Evolutionary conservation across 92 coral and sea anemone genomes (phyloP).

Genomic region (Paragorgia papillata): DNA sequence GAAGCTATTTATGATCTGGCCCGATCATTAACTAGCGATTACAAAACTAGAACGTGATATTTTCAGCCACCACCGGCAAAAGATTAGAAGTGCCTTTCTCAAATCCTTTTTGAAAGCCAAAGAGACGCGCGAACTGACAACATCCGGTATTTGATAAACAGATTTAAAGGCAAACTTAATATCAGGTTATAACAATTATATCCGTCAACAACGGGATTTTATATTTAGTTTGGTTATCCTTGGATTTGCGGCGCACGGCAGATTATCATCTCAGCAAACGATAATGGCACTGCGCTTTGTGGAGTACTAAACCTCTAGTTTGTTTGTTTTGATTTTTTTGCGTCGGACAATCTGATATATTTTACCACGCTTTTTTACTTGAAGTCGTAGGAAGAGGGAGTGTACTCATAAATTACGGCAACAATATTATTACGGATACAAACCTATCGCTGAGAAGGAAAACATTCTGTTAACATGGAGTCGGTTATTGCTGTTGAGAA

Average conservation of each 20-base stretch:
- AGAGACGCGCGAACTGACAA: conserved; percentile 37
- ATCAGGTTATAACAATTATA: conserved; percentile 25
- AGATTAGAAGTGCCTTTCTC: background rate
- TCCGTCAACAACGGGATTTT: conserved; percentile 41
- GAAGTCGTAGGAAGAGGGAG: no score
- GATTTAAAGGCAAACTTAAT: conserved; percentile 26
- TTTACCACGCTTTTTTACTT: no score
- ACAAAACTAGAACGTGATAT: background rate
- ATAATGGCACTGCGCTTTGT: background rate
- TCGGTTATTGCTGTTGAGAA: conserved; percentile 37
- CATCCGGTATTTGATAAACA: conserved; percentile 52
- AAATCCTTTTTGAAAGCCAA: background rate
- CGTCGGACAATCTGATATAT: no score
- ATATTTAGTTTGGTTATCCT: conserved; percentile 16
- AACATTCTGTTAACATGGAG: conserved; percentile 39
- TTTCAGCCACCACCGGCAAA: background rate
- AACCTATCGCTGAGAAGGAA: background rate
- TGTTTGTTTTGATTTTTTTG: no score
- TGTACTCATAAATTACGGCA: no score
- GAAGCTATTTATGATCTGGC: background rate
- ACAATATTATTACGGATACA: no score
- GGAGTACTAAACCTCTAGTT: background rate
- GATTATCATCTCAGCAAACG: no score
- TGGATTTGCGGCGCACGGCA: background rate
- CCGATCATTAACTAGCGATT: background rate